Evolutionary conservation across 2,113 vertebrate genomes (phyloP).

Genomic region (Penelope pileata): DNA sequence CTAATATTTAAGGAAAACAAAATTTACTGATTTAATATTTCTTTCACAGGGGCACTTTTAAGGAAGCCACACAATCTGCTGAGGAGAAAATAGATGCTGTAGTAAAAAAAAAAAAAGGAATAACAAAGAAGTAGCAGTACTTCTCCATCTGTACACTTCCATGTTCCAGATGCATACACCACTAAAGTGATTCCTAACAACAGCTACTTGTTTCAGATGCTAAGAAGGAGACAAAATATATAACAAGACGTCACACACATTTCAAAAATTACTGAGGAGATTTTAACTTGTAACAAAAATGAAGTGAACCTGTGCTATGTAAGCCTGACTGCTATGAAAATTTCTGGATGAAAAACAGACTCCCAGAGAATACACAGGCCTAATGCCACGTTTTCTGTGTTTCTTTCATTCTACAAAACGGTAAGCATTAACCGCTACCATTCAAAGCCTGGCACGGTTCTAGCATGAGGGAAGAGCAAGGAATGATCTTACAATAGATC

Average conservation of each 20-base stretch:
- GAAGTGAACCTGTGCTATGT: not conserved
- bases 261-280: not conserved
- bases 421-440: not conserved
- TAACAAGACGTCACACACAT: not conserved
- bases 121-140: not conserved
- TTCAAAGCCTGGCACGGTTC: conserved; percentile 18
- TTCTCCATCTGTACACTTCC: not conserved
- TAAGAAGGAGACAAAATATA: not conserved
- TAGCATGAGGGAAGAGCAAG: not conserved
- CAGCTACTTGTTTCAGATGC: not conserved
- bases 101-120: too few relatives aligned
- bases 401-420: not conserved
- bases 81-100: not conserved
- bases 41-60: not conserved
- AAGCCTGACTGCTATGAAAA: not conserved
- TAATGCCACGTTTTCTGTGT: not conserved
- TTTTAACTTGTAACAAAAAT: not conserved
- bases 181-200: not conserved
- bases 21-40: not conserved
- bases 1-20: not conserved
- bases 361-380: not conserved
- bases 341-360: not conserved
- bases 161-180: not conserved
- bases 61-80: not conserved
- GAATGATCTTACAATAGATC: not conserved